Evolutionary conservation across 2,113 vertebrate genomes (phyloP).

Genomic region (Tricholaema leucomelas): DNA sequence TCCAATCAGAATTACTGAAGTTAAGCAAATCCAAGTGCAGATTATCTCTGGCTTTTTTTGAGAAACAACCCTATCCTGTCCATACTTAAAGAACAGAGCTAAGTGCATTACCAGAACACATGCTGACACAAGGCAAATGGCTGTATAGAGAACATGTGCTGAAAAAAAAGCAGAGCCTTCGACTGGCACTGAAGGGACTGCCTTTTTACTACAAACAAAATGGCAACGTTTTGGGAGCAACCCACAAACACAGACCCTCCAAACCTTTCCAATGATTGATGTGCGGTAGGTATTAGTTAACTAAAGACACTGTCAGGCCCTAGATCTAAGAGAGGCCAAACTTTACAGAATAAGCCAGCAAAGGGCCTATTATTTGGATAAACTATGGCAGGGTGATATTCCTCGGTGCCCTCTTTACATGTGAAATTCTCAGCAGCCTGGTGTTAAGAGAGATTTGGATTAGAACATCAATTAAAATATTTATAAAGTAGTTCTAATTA

Average conservation of each 20-base stretch:
- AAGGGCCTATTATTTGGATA: not conserved
- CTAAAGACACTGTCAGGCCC: not conserved
- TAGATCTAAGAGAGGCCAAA: not conserved
- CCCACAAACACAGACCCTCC: not conserved
- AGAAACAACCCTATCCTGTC: not conserved
- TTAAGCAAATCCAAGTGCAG: not conserved
- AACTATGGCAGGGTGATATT: not conserved
- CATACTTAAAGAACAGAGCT: not conserved
- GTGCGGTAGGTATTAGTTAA: not conserved
- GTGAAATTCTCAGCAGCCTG: not conserved
- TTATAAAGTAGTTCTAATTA: not conserved
- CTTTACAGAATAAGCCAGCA: not conserved
- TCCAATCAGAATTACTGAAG: conserved; percentile 10
- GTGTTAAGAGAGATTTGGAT: accelerated
- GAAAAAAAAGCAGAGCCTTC: not conserved
- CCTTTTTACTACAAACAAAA: not conserved
- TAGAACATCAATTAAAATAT: accelerated
- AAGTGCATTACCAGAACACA: not conserved
- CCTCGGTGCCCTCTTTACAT: not conserved
- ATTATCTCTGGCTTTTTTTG: not conserved
- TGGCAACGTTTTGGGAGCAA: accelerated
- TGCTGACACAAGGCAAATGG: accelerated
- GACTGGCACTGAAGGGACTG: not conserved
- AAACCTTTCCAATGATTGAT: not conserved
- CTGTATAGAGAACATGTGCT: not conserved